Conservation (phyloP, 2,888 invertebrate genomes). For the Drosophila gaucha region DNA sequence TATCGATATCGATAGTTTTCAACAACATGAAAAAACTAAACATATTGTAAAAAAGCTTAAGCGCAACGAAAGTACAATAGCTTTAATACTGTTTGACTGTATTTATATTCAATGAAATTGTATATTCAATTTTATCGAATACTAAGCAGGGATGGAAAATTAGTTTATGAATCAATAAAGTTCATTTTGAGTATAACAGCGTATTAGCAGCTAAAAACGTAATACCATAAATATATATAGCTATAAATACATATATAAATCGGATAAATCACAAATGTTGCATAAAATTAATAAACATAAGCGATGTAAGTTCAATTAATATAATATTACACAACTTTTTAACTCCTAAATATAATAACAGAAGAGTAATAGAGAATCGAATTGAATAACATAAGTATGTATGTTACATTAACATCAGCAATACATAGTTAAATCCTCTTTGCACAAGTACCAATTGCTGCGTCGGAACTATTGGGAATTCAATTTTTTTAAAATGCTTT, state of each 20-base stretch:
- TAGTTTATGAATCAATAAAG: neutral
- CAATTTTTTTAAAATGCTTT: slow-evolving; percentile 39
- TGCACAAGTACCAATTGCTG: slow-evolving; percentile 41
- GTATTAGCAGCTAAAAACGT: neutral
- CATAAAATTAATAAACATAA: neutral
- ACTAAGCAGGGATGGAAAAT: neutral
- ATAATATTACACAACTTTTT: neutral
- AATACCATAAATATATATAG: neutral
- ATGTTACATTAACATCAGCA: slow-evolving; percentile 34
- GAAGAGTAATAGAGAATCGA: slow-evolving; percentile 12
- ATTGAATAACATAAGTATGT: slow-evolving; percentile 21
- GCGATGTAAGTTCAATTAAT: neutral
- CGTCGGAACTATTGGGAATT: slow-evolving; percentile 26
- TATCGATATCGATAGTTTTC: neutral
- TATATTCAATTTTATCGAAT: neutral
- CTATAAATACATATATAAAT: neutral
- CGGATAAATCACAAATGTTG: neutral
- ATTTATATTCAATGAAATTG: too few relatives aligned
- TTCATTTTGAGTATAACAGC: slow-evolving; percentile 1
- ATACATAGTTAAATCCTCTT: slow-evolving; percentile 41
- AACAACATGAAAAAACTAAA: neutral
- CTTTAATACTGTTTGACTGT: neutral
- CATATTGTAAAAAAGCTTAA: neutral
- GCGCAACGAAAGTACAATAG: neutral
- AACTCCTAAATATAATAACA: neutral